Evolutionary conservation across 2,888 invertebrate genomes (phyloP).

Genomic region (Tortrix viridana): DNA sequence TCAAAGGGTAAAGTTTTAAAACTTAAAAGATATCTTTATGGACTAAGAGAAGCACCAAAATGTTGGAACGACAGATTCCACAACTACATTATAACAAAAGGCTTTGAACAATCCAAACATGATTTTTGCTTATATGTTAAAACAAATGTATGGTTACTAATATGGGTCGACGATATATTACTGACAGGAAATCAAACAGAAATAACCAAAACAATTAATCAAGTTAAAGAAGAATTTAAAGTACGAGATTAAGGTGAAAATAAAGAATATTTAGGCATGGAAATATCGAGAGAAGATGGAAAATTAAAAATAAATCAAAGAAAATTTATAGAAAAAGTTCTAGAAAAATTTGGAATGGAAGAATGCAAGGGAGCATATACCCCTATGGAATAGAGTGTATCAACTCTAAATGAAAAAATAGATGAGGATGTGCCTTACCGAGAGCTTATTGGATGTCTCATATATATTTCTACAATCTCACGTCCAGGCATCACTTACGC

Average conservation of each 20-base stretch:
- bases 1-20: conserved; percentile 34
- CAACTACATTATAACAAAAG: conserved; percentile 23
- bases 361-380: background rate
- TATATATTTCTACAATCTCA: background rate
- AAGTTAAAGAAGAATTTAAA: background rate
- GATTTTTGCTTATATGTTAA: conserved; percentile 38
- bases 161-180: conserved; percentile 34
- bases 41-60: conserved; percentile 36
- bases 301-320: background rate
- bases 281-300: background rate
- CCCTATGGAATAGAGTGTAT: background rate
- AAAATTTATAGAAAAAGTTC: background rate
- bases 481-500: conserved; percentile 1
- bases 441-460: background rate
- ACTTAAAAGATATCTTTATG: conserved; percentile 37
- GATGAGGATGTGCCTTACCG: background rate
- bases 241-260: conserved; percentile 2
- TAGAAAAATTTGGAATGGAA: background rate
- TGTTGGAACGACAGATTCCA: conserved; percentile 39
- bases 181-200: conserved; percentile 9
- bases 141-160: conserved; percentile 4
- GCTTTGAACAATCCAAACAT: conserved; percentile 31
- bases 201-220: background rate
- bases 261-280: background rate
- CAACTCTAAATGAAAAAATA: background rate